Conservation (phyloP, 2,888 invertebrate genomes). For the Tetramorium bicarinatum region DNA sequence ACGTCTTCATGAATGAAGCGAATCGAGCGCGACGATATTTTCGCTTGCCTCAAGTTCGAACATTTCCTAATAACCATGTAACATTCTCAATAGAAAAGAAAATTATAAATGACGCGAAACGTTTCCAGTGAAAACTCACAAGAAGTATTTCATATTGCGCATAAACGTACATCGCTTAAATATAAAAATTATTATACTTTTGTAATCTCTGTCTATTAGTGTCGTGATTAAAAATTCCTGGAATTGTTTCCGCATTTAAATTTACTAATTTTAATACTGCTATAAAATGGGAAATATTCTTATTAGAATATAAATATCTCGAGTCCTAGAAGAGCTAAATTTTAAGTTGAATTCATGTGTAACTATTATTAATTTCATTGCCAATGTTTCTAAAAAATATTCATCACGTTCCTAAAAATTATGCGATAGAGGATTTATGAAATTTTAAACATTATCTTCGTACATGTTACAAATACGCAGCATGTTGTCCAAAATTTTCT, state of each 20-base stretch:
- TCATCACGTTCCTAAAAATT: conserved; percentile 8
- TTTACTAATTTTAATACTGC: background rate
- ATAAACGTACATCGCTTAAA: background rate
- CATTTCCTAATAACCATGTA: background rate
- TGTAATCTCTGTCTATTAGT: background rate
- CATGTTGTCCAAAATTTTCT: background rate
- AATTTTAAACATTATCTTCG: conserved; percentile 10
- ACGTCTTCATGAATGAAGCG: conserved; percentile 24
- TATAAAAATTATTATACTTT: background rate
- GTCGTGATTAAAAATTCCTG: background rate
- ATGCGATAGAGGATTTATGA: background rate
- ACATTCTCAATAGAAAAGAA: background rate
- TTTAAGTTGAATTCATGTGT: background rate
- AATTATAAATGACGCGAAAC: background rate
- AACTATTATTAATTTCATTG: background rate
- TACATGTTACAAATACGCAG: background rate
- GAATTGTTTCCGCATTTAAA: background rate
- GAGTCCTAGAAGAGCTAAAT: background rate
- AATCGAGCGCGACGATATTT: background rate
- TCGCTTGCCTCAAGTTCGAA: conserved; percentile 5
- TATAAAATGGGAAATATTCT: background rate
- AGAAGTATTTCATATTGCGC: background rate
- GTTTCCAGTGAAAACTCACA: background rate
- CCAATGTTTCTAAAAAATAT: background rate
- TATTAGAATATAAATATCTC: background rate